These are phyloP conservation scores for Pangasius krempfi DNA, from an alignment of 2,797 vertebrate genomes.

Conservation along the genomic window DNA sequence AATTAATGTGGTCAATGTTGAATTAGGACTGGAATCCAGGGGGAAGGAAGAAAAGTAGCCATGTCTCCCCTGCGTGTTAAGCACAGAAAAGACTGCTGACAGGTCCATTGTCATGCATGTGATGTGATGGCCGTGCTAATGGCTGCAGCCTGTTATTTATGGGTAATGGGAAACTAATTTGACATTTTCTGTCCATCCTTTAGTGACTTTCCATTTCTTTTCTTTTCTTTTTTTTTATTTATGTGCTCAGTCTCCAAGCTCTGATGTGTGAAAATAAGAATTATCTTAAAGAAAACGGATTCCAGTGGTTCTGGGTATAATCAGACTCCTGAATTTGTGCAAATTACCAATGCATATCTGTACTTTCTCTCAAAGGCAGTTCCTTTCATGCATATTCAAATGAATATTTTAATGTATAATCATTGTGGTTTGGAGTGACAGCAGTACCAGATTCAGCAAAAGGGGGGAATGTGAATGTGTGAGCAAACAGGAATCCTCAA, in stretches of 20 bases:
- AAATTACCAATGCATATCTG: slow-evolving; percentile 1
- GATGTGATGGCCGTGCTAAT: slow-evolving; percentile 53
- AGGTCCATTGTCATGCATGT: slow-evolving; percentile 51
- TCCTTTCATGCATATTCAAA: slow-evolving; percentile 19
- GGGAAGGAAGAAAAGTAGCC: slow-evolving; percentile 47
- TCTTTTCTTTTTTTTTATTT: slow-evolving; percentile 21
- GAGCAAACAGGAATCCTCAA: background rate
- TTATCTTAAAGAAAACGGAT: background rate
- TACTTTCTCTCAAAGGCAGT: slow-evolving; percentile 1
- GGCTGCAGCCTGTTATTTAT: slow-evolving; percentile 52
- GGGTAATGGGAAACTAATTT: slow-evolving; percentile 59
- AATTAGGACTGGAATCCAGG: slow-evolving; percentile 52
- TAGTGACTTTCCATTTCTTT: slow-evolving; percentile 28
- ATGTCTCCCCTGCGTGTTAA: slow-evolving; percentile 30
- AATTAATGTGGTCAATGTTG: slow-evolving; percentile 54
- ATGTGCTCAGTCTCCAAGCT: slow-evolving; percentile 29
- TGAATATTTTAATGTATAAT: slow-evolving; percentile 2
- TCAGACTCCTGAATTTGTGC: slow-evolving; percentile 20
- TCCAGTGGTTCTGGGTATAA: slow-evolving; percentile 3
- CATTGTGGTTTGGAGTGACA: background rate
- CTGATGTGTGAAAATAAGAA: slow-evolving; percentile 21
- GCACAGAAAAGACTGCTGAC: slow-evolving; percentile 47
- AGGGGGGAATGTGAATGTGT: background rate
- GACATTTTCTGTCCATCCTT: slow-evolving; percentile 52
- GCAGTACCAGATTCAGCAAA: background rate